Conservation (phyloP, 2,888 invertebrate species). For the Aphodius granarius region DNA sequence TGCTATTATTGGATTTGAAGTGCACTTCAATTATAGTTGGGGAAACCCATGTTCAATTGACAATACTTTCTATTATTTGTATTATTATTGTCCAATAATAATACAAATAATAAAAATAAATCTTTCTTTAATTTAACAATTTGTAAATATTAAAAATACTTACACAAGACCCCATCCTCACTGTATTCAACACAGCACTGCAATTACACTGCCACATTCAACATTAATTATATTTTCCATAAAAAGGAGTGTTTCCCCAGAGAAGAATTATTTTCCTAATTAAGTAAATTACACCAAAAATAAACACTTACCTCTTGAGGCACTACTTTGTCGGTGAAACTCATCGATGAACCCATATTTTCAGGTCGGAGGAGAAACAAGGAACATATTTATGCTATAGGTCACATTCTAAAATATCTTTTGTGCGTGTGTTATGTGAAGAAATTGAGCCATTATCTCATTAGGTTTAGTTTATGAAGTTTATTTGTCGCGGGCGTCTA, state of each 20-base stretch:
- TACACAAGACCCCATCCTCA: neutral
- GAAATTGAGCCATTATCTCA: neutral
- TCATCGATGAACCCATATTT: constrained; percentile 34
- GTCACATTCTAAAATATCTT: neutral
- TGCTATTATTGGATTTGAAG: no score
- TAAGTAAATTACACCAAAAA: neutral
- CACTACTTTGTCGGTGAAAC: constrained; percentile 36
- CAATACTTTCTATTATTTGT: no score
- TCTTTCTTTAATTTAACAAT: no score
- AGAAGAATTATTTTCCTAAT: neutral
- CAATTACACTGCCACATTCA: neutral
- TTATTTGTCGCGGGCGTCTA: neutral
- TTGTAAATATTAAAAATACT: neutral
- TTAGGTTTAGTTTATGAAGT: neutral
- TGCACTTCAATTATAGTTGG: no score
- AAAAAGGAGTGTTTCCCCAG: neutral
- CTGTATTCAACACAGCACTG: neutral
- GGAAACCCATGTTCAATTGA: no score
- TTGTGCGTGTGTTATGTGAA: neutral
- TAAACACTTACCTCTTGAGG: constrained; percentile 37
- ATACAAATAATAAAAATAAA: no score
- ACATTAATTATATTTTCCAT: neutral
- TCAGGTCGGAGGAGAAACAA: neutral
- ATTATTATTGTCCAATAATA: no score
- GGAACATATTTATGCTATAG: neutral